A percentile compares a stretch with the other conserved stretches of the same genome.
These are phyloP conservation scores for Stenotaenia linearis DNA, from an alignment of 2,888 invertebrate genomes.

Conservation along the genomic window DNA sequence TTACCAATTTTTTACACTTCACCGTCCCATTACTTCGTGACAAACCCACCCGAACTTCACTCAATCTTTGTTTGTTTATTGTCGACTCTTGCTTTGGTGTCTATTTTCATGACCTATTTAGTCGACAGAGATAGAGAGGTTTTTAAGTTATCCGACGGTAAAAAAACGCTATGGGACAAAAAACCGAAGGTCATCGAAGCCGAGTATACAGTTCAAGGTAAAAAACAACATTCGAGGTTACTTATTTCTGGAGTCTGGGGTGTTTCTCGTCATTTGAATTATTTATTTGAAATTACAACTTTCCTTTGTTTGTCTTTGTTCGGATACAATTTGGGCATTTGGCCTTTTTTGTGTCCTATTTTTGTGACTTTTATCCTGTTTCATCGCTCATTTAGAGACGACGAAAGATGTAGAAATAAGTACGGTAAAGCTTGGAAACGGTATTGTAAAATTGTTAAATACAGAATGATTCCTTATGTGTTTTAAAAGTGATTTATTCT, in stretches of 20 bases:
- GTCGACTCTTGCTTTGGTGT: no score
- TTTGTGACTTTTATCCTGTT: conserved; percentile 51
- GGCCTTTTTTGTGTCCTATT: conserved; percentile 52
- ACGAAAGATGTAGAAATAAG: conserved; percentile 54
- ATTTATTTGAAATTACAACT: conserved; percentile 54
- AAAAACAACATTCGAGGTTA: conserved; percentile 44
- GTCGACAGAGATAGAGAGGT: conserved; percentile 53
- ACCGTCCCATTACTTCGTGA: conserved; percentile 51
- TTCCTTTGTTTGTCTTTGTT: conserved; percentile 53
- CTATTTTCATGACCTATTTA: conserved; percentile 52
- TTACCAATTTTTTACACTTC: conserved; percentile 48
- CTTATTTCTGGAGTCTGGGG: conserved; percentile 58
- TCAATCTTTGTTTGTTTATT: no score
- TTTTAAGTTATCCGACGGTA: conserved; percentile 48
- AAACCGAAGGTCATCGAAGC: conserved; percentile 47
- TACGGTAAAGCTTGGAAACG: conserved; percentile 54
- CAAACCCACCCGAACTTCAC: conserved; percentile 41
- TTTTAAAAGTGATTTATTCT: no score
- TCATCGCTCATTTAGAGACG: conserved; percentile 54
- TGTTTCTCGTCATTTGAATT: conserved; percentile 56
- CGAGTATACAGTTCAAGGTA: conserved; percentile 43
- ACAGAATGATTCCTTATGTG: conserved; percentile 54
- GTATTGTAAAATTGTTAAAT: conserved; percentile 53
- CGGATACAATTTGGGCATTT: conserved; percentile 47
- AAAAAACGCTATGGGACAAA: conserved; percentile 46